A percentile compares a stretch with the other conserved stretches of the same genome.
Evolutionary conservation across 2,113 vertebrate genomes (phyloP).

Genomic region (Notothenia coriiceps): DNA sequence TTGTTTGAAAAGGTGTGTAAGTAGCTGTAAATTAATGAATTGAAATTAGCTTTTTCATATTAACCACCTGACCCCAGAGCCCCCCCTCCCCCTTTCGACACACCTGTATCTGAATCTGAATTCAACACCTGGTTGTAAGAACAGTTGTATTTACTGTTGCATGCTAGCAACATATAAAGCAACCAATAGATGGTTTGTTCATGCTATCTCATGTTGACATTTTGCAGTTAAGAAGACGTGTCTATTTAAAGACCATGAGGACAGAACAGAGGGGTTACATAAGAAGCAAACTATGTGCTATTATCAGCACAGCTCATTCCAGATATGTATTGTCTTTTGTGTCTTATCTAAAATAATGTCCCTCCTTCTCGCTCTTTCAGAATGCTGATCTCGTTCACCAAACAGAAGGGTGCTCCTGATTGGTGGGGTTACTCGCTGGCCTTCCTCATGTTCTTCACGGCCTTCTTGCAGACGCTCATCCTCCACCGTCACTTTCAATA

Average conservation of each 20-base stretch:
- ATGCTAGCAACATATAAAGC: neutral
- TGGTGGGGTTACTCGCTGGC: conserved; percentile 97
- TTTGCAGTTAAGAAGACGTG: neutral
- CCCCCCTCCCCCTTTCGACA: no score
- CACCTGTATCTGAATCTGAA: no score
- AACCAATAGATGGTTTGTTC: neutral
- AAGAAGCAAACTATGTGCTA: neutral
- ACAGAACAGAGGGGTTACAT: neutral
- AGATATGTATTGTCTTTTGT: neutral
- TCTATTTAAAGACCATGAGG: neutral
- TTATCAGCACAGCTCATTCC: neutral
- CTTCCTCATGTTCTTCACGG: conserved; percentile 91
- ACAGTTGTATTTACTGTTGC: neutral
- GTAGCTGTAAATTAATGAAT: no score
- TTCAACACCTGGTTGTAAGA: no score
- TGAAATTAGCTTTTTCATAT: no score
- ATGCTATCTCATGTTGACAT: neutral
- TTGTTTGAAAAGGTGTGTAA: no score
- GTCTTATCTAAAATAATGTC: neutral
- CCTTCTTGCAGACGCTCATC: conserved; percentile 90
- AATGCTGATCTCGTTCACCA: conserved; percentile 90
- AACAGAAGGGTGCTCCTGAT: conserved; percentile 81
- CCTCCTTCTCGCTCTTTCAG: conserved; percentile 69
- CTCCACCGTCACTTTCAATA: conserved; percentile 93
- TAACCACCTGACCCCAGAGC: no score